These are phyloP conservation scores for Empis stercorea DNA, from an alignment of 2,888 invertebrate genomes.

Conservation along the genomic window DNA sequence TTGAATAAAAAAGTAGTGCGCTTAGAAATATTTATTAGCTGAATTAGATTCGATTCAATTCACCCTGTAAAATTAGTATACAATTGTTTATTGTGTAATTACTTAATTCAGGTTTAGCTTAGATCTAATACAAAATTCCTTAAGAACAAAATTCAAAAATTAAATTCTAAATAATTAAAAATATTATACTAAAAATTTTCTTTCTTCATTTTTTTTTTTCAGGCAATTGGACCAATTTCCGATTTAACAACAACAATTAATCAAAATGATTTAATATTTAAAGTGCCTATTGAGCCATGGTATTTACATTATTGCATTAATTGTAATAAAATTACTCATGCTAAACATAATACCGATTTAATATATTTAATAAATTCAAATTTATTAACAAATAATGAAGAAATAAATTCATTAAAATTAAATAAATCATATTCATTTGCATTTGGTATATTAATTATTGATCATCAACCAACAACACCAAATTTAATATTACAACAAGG, in stretches of 20 bases:
- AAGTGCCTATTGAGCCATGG: conserved; percentile 23
- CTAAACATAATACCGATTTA: conserved; percentile 16
- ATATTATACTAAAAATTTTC: no score
- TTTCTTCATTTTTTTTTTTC: conserved; percentile 13
- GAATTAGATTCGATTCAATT: no score
- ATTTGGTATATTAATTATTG: conserved; percentile 52
- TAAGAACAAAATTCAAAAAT: no score
- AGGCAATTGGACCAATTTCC: conserved; percentile 27
- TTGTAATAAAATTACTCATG: conserved; percentile 29
- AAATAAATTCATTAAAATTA: conserved; percentile 45
- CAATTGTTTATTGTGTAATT: no score
- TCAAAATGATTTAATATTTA: conserved; percentile 26
- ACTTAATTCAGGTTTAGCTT: no score
- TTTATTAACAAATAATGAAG: conserved; percentile 40
- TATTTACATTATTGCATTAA: conserved; percentile 29
- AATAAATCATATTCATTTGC: conserved; percentile 56
- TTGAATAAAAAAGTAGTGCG: no score
- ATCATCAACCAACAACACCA: conserved; percentile 17
- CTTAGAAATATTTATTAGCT: no score
- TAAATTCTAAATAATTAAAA: no score
- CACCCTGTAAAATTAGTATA: no score
- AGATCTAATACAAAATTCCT: no score
- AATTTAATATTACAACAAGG: conserved; percentile 5
- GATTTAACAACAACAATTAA: conserved; percentile 25
- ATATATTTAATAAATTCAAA: conserved; percentile 25